These are phyloP conservation scores for Tholera decimalis DNA, from an alignment of 2,888 invertebrate species.

Conservation along the genomic window DNA sequence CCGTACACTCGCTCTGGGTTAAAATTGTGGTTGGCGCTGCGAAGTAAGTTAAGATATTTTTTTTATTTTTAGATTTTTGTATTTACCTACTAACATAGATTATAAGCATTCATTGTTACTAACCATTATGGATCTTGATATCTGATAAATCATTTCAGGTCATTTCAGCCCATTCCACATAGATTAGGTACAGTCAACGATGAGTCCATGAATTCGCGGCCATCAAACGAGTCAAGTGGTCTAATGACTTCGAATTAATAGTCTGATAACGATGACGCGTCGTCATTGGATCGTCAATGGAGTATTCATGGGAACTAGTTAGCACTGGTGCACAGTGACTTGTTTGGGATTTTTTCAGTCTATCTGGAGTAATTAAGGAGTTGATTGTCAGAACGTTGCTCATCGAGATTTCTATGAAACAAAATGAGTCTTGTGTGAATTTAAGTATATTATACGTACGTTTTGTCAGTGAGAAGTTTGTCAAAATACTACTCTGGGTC, in stretches of 20 bases:
- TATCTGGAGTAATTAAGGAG: constrained; percentile 11
- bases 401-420: neutral
- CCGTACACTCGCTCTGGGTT: too few relatives aligned
- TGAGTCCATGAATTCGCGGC: constrained; percentile 34
- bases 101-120: too few relatives aligned
- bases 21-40: too few relatives aligned
- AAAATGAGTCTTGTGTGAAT: neutral
- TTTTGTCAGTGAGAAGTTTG: neutral
- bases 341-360: constrained; percentile 14
- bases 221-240: constrained; percentile 41
- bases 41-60: too few relatives aligned
- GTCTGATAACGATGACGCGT: constrained; percentile 19
- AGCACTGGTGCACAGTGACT: constrained; percentile 26
- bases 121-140: too few relatives aligned
- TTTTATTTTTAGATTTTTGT: too few relatives aligned
- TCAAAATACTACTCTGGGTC: too few relatives aligned
- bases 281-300: constrained; percentile 17
- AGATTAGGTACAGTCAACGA: neutral
- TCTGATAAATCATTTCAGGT: too few relatives aligned
- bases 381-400: neutral
- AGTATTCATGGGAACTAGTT: constrained; percentile 30
- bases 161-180: too few relatives aligned
- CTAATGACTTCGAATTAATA: constrained; percentile 31
- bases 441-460: too few relatives aligned
- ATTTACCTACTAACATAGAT: too few relatives aligned